Evolutionary conservation across 1,140 invertebrate genomes (phyloP).

Genomic region (Formica exsecta): DNA sequence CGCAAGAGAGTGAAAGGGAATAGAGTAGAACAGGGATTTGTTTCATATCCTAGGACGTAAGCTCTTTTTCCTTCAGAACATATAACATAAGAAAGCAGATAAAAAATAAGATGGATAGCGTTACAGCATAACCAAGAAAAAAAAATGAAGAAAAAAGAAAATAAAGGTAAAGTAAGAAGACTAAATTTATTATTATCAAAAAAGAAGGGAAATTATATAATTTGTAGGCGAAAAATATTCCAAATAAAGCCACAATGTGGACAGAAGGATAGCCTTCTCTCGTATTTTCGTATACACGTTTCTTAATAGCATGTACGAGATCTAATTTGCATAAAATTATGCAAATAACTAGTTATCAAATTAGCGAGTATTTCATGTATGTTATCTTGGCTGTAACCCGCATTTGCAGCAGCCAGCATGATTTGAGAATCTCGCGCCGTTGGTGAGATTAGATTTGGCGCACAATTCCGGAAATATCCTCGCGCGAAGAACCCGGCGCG

Average conservation of each 20-base stretch:
- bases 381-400: background rate
- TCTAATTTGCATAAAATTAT: constrained; percentile 77
- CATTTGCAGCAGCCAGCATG: constrained; percentile 2
- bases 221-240: background rate
- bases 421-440: constrained; percentile 21
- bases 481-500: constrained; percentile 24
- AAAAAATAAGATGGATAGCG: constrained; percentile 53
- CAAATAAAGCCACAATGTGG: background rate
- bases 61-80: constrained; percentile 22
- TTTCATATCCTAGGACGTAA: constrained; percentile 56
- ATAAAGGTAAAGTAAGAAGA: background rate
- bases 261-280: too few species aligned
- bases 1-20: constrained; percentile 3
- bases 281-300: background rate
- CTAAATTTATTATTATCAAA: constrained; percentile 51
- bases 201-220: background rate
- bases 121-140: constrained; percentile 1
- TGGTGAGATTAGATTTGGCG: constrained; percentile 50
- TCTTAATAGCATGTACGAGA: constrained; percentile 42
- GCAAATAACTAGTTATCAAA: constrained; percentile 45
- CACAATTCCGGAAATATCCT: constrained; percentile 10
- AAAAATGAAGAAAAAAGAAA: background rate
- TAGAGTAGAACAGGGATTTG: constrained; percentile 54
- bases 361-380: constrained; percentile 58
- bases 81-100: constrained; percentile 40